A percentile compares a stretch with the other conserved stretches of the same genome.
These are phyloP conservation scores for Hexactinellida sp. DNA, from an alignment of 37 sponge, comb jelly and placozoan genomes.

Conservation along the genomic window DNA sequence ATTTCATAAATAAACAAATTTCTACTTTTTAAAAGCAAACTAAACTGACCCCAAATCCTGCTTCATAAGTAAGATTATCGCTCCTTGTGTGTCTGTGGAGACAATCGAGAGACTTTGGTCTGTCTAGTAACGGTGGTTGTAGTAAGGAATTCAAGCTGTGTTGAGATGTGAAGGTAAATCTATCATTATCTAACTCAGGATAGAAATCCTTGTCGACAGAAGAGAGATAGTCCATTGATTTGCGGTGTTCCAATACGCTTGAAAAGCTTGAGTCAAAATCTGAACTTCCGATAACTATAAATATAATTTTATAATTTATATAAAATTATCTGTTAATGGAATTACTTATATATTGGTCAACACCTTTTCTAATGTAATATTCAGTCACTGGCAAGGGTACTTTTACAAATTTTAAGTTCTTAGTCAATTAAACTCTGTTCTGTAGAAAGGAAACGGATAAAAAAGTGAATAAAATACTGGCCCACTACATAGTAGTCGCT, in stretches of 20 bases:
- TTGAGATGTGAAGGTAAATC: not conserved
- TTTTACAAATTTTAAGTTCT: no score
- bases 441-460: no score
- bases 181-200: not conserved
- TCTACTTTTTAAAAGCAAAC: not conserved
- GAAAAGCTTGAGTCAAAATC: not conserved
- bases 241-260: not conserved
- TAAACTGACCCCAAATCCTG: not conserved
- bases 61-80: not conserved
- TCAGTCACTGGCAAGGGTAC: no score
- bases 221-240: not conserved
- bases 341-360: no score
- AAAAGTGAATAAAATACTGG: no score
- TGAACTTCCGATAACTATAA: conserved; percentile 7
- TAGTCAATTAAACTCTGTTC: no score
- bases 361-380: no score
- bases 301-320: not conserved
- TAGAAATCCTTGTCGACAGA: not conserved
- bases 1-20: not conserved
- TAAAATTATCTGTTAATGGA: no score
- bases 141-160: not conserved
- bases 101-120: conserved; percentile 3
- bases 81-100: not conserved
- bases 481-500: no score
- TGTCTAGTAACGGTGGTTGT: not conserved